Evolutionary conservation across 2,113 vertebrate species (phyloP).

Genomic region (Erpornis zantholeuca): DNA sequence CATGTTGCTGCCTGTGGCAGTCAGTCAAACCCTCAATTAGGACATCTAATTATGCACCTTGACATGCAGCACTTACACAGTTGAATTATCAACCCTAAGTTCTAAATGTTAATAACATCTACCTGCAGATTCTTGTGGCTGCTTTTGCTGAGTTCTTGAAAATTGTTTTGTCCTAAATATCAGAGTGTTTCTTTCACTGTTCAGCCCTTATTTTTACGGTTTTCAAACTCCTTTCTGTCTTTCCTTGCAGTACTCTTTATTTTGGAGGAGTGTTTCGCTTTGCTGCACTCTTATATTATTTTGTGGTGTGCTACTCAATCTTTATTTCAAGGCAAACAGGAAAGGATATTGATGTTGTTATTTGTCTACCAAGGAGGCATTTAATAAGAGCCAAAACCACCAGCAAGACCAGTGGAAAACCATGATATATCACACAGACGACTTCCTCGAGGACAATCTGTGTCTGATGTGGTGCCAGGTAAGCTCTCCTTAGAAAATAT

Average conservation of each 20-base stretch:
- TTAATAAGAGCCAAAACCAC: not conserved
- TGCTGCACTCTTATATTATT: not conserved
- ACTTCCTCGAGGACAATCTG: not conserved
- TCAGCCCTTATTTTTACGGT: not conserved
- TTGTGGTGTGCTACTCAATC: not conserved
- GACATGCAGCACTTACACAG: not conserved
- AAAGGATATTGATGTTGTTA: not conserved
- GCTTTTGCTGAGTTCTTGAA: not conserved
- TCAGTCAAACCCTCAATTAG: not conserved
- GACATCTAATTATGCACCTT: not conserved
- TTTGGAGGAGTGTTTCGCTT: not conserved
- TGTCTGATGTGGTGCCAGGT: not conserved
- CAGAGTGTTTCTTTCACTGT: not conserved
- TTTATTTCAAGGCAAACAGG: not conserved
- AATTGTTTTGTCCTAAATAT: not conserved
- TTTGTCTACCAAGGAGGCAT: not conserved
- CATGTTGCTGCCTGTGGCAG: not conserved
- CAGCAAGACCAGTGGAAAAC: not conserved
- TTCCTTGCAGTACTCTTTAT: not conserved
- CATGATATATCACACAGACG: not conserved
- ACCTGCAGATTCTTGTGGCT: not conserved
- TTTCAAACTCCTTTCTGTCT: not conserved
- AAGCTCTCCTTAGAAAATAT: not conserved
- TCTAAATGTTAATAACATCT: constrained; percentile 6
- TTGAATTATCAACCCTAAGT: not conserved